Evolutionary conservation across 2,113 vertebrate genomes (phyloP).

Genomic region (Catharus fuscescens): DNA sequence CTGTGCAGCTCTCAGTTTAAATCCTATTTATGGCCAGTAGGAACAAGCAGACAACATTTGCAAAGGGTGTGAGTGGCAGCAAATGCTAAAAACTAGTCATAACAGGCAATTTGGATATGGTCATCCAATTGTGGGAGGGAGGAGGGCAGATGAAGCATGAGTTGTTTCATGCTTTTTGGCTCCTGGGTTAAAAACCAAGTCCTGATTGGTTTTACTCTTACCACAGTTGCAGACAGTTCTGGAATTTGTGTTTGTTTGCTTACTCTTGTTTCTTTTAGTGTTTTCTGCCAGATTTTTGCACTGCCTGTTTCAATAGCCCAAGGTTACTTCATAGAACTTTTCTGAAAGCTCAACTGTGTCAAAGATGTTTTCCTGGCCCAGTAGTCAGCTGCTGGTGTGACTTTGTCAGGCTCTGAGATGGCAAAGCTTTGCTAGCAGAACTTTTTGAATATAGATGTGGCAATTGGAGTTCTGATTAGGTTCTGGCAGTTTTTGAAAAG

Average conservation of each 20-base stretch:
- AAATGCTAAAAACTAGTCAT: neutral
- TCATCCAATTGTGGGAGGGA: neutral
- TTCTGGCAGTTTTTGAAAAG: neutral
- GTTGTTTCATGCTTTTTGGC: neutral
- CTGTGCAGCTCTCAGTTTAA: neutral
- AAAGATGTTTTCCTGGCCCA: neutral
- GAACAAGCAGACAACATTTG: neutral
- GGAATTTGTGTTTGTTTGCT: neutral
- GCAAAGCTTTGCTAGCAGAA: neutral
- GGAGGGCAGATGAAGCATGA: neutral
- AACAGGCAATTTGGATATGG: neutral
- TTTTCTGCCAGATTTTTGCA: neutral
- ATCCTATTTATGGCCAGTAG: neutral
- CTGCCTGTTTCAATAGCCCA: neutral
- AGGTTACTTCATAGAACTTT: neutral
- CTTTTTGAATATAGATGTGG: neutral
- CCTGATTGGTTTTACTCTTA: neutral
- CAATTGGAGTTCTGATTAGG: neutral
- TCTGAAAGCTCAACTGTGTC: neutral
- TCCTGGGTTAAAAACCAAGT: neutral
- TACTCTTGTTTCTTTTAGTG: neutral
- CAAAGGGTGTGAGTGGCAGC: neutral
- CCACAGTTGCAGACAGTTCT: neutral
- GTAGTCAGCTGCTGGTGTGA: neutral
- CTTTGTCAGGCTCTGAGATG: neutral